phyloP scores from a whole-genome alignment of 2,888 invertebrate genomes.

The Schrankia costaestrigalis region DNA sequence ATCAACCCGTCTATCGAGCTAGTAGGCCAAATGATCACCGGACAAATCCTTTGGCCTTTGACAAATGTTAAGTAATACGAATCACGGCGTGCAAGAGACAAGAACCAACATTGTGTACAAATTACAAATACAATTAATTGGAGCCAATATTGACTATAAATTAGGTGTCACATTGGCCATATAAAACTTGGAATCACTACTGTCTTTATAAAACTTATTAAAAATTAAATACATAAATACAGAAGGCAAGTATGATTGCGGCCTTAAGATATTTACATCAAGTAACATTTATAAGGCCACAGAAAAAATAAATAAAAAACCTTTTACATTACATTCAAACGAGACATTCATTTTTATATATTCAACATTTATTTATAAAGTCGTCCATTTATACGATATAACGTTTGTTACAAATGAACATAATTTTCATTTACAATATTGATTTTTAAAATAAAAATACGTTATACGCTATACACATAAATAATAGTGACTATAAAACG shows the following conservation, averaged over 20 bases:
- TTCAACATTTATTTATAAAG: slow-evolving; percentile 18
- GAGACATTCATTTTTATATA: slow-evolving; percentile 18
- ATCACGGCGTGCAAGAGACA: slow-evolving; percentile 26
- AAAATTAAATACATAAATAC: slow-evolving; percentile 22
- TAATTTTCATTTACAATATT: slow-evolving; percentile 18
- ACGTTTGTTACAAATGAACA: slow-evolving; percentile 17
- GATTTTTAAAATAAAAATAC: slow-evolving; percentile 40
- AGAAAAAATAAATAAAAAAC: slow-evolving; percentile 36
- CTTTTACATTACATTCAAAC: slow-evolving; percentile 22
- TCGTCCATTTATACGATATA: slow-evolving; percentile 12
- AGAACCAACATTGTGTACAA: slow-evolving; percentile 6
- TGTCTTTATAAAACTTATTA: slow-evolving; percentile 33
- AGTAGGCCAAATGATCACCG: no score
- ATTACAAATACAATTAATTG: slow-evolving; percentile 1
- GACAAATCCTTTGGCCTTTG: no score
- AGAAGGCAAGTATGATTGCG: slow-evolving; percentile 26
- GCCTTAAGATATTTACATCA: slow-evolving; percentile 25
- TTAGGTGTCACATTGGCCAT: slow-evolving; percentile 9
- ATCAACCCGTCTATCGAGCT: no score
- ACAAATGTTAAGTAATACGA: no score
- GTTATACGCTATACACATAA: slow-evolving; percentile 50
- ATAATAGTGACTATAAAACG: slow-evolving; percentile 46
- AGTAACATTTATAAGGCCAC: slow-evolving; percentile 46
- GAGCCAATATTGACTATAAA: slow-evolving; percentile 1
- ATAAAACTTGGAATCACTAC: slow-evolving; percentile 12